Evolutionary conservation across 2,113 vertebrate species (phyloP), one percentile per base, ranked within the genome.

Genomic region (Agelaius tricolor): DNA sequence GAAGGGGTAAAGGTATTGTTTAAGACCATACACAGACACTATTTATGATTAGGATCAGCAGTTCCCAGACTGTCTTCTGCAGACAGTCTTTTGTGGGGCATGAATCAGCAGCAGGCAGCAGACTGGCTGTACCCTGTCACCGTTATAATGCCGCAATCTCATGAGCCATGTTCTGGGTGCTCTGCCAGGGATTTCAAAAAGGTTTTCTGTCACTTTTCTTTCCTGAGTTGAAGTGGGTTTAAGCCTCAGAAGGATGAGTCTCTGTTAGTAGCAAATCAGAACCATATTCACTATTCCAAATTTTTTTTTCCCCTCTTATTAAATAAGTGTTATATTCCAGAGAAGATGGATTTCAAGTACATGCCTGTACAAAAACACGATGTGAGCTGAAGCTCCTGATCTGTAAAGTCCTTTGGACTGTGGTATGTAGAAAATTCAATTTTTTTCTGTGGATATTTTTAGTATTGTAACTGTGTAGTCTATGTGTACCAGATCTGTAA

Each of bases 351-450:
- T 74, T 46, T 96, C 51, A 51, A 69, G 15, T 66, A 71, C 30
- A 35, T 71, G 63, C 23, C 72, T 83, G 55, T 67, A 55, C 62
- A 93, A 83, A 93, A 96, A 46, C 2, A 15, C 1, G 4, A 22
- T 20, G 22, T 43, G 61, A 93, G 76, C 75, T 88, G 27, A 84
- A 54, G 37, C 12, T 65, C 15, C n/a, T 0, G 2, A 15, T 71
- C 44, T 69, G 44, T 49, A 58, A 90, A 69, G 14, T 37, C 46
- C 41, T 74, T 89, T 91, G 46, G 47, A 68, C 15, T 54, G 26
- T 89, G 85, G 90, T 75, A 96, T 95, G 93, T 57, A 88, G 72
- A 95, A 96, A 90, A 89, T 93, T 67, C 33, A 33, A 9, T 1
- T 24, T 77, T 94, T 87, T 87, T 61, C 57, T 68, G 47, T 75